Base-by-base conservation (phyloP, 2,888 invertebrate genomes). In the Parelbella ahira region DNA sequence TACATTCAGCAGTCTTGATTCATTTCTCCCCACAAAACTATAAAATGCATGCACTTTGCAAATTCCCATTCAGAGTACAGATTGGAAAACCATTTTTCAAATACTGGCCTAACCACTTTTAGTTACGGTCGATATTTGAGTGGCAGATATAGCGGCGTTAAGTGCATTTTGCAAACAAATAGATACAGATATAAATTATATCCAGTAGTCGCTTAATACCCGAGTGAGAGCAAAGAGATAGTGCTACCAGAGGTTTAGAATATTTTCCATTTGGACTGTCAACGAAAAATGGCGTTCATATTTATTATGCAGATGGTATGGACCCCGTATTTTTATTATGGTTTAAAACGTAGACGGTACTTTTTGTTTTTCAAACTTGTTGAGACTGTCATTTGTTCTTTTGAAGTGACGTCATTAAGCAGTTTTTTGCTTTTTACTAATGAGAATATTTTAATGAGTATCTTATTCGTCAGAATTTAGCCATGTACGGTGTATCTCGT, bases 241-340 rank as follows among this genome's bases (percentile, higher is more conserved):
- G 56, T 56, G 58, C 50, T 48, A 51, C 47, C 44, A 47, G 50
- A 48, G 59, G 57, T 56, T 57, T 59, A 56, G 53, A 53, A 59
- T 59, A 61, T 60, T 58, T 55, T 51, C 56, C 57, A 58, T 60
- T 62, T 62, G 54, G 45, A 49, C 55, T 58, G 59, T 62, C 59
- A 58, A 54, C 56, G 53, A 53, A 58, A 62, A 60, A 56, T 55
- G 51, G 52, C 48, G 44, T 12, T 24, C 38, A 44, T 56, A 57
- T 57, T 56, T 57, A 57, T 56, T 51, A 50, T 53, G 23, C 45
- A 34, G 39, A 43, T 33, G 37, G 18, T 43, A 23, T 38, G 18
- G 13, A 15, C 21, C 6, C 18, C 18, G 18, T 28, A 27, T 41
- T 28, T 39, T 28, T 33, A 20, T 27, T 27, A 21, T 33, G 24